A percentile compares a stretch with the other conserved stretches of the same genome.
phyloP scores from a whole-genome alignment of 2,113 vertebrate genomes.

The Thamnaconus septentrionalis region DNA sequence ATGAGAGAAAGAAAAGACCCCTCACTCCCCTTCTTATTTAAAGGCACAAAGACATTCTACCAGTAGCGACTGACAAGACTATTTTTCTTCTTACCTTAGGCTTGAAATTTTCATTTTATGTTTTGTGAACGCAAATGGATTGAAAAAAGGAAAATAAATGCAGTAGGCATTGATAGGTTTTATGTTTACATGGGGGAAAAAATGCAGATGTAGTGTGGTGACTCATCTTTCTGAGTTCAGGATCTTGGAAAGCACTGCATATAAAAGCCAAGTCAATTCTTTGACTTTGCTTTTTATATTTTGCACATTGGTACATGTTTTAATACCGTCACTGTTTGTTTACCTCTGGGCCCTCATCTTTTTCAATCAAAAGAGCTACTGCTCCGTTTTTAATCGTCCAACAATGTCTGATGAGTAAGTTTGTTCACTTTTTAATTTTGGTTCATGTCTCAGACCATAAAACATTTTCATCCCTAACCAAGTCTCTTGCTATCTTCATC shows the following conservation, averaged over 20 bases:
- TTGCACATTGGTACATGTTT: constrained; percentile 3
- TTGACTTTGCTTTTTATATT: not conserved
- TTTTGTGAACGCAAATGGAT: too few species aligned
- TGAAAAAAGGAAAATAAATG: too few species aligned
- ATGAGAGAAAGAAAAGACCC: not conserved
- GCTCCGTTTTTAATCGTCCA: constrained; percentile 18
- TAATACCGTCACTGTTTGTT: not conserved
- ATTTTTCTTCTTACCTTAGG: not conserved
- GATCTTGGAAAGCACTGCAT: constrained; percentile 12
- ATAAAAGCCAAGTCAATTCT: constrained; percentile 8
- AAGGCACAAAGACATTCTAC: not conserved
- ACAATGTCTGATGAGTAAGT: constrained; percentile 65
- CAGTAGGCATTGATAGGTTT: too few species aligned
- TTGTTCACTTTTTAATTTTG: not conserved
- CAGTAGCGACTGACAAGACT: not conserved
- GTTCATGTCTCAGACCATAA: not conserved
- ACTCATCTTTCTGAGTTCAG: not conserved
- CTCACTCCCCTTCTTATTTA: constrained; percentile 12
- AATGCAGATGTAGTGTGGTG: not conserved
- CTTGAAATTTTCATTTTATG: not conserved
- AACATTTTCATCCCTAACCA: not conserved
- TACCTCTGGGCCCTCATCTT: too few species aligned
- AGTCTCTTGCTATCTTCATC: constrained; percentile 10
- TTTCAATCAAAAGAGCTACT: too few species aligned
- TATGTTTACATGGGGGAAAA: too few species aligned